Percentiles rank a stretch among this genome's conserved stretches.
Evolutionary conservation across 2,797 vertebrate species (phyloP).

Genomic region (Tragopan temminckii): DNA sequence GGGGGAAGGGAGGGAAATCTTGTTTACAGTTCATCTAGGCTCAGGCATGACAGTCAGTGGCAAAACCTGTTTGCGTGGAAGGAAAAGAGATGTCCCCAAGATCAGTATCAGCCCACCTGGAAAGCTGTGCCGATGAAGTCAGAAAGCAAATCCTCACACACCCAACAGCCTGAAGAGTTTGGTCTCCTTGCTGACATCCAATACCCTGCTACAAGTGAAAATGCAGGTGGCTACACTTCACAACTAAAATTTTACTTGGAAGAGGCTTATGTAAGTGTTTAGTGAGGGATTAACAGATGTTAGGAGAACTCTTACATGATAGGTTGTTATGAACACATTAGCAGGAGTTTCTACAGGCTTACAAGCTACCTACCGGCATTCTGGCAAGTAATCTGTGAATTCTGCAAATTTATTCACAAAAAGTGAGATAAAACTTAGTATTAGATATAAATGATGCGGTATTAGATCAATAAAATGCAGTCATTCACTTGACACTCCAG

Average conservation of each 20-base stretch:
- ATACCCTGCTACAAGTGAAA: neutral
- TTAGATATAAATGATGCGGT: neutral
- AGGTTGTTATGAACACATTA: neutral
- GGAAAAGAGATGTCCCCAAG: neutral
- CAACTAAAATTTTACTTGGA: neutral
- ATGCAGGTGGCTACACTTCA: neutral
- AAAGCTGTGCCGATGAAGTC: neutral
- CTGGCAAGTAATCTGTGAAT: neutral
- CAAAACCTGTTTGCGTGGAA: constrained; percentile 19
- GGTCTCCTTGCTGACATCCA: neutral
- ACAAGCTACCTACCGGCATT: neutral
- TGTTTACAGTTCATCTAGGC: constrained; percentile 13
- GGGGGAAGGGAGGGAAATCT: constrained; percentile 37
- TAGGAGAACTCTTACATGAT: neutral
- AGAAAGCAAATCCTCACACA: neutral
- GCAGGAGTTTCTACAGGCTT: neutral
- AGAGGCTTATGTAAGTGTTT: neutral
- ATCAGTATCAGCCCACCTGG: neutral
- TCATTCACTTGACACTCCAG: neutral
- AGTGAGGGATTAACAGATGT: neutral
- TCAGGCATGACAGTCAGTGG: neutral
- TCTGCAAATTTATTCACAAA: neutral
- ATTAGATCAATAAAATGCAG: neutral
- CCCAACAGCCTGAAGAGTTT: neutral
- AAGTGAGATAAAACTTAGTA: neutral